These are phyloP conservation scores for Acrossocheilus fasciatus DNA, from an alignment of 2,797 vertebrate species.

Conservation along the genomic window DNA sequence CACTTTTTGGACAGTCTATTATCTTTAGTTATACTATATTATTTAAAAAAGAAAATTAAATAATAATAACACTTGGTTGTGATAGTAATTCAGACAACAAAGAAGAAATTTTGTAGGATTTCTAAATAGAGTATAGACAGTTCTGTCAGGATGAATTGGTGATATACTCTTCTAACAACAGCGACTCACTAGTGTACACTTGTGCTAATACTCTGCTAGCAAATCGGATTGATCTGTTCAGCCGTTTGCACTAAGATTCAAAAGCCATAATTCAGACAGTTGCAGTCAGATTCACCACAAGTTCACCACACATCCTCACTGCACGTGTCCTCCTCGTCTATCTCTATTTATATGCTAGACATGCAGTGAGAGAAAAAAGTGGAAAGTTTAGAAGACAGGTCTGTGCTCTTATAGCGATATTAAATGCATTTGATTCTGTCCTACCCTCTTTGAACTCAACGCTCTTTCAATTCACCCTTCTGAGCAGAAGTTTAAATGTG, in stretches of 20 bases:
- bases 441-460: conserved; percentile 55
- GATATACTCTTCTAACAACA: not conserved
- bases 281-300: not conserved
- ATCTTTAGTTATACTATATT: no score
- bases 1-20: no score
- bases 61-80: no score
- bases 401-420: conserved; percentile 51
- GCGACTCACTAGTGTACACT: not conserved
- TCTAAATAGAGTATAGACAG: not conserved
- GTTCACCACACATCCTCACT: not conserved
- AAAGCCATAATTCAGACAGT: not conserved
- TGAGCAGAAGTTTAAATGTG: conserved; percentile 64
- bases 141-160: not conserved
- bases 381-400: conserved; percentile 42
- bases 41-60: no score
- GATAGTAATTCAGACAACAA: not conserved
- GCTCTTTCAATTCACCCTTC: conserved; percentile 54
- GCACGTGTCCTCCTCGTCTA: not conserved
- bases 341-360: conserved; percentile 45
- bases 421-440: conserved; percentile 58
- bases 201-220: not conserved
- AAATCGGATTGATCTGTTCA: not conserved
- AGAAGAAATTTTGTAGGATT: not conserved
- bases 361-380: conserved; percentile 36
- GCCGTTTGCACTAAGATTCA: not conserved